Evolutionary conservation across 1,140 invertebrate species (phyloP).

Genomic region (Drosophila nigromelanica): DNA sequence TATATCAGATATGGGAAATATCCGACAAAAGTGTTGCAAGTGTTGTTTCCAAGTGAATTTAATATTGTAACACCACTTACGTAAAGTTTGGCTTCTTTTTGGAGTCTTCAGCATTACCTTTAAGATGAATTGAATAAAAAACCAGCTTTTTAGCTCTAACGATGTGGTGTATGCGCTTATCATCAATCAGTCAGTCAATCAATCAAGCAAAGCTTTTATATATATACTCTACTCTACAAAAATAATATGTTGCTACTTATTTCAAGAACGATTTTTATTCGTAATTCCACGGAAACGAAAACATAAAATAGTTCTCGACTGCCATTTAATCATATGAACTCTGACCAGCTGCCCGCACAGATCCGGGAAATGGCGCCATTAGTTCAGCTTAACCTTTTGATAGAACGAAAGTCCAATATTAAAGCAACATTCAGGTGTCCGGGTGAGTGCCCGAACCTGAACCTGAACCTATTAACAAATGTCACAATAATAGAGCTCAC

Average conservation of each 20-base stretch:
- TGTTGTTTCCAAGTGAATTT: no score
- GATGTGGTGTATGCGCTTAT: no score
- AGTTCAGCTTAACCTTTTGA: constrained; percentile 31
- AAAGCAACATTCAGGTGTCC: constrained; percentile 15
- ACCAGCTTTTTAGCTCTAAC: no score
- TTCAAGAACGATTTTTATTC: neutral
- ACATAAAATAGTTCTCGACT: neutral
- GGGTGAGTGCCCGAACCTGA: constrained; percentile 5
- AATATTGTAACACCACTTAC: no score
- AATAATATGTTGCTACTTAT: neutral
- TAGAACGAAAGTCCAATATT: constrained; percentile 35
- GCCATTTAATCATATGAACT: constrained; percentile 14
- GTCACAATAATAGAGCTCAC: constrained; percentile 22
- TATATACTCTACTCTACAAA: no score
- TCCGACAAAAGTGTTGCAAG: no score
- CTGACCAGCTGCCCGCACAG: constrained; percentile 6
- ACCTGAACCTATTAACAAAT: constrained; percentile 34
- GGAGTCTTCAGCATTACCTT: no score
- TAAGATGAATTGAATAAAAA: no score
- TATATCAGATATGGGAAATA: no score
- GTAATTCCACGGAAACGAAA: neutral
- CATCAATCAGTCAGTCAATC: no score
- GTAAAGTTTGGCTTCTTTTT: no score
- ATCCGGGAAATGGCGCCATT: constrained; percentile 23
- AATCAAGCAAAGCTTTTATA: no score